Base-by-base conservation (phyloP, 1,140 invertebrate species). In the Luehdorfia chinensis region DNA sequence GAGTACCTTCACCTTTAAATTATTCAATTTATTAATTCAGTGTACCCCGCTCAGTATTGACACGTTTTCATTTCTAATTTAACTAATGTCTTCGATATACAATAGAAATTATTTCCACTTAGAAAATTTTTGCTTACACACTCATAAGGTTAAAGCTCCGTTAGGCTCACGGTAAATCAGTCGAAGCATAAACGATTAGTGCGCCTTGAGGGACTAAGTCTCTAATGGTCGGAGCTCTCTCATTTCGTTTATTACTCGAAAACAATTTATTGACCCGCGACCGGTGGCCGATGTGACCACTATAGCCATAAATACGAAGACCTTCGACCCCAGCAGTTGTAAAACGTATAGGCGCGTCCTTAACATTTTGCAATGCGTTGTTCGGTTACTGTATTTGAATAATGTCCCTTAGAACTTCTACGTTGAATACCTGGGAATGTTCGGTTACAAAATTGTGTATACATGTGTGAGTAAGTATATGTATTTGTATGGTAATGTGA, bases 211-310 rank as follows among this genome's bases (percentile, higher is more conserved):
- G 15, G 11, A 13, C 9, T 37, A 37, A 23, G 2, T 21, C 1
- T 6, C 11, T 21, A 23, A 37, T 21, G 7, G 9, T 37, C 8
- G 16, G 16, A 19, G 4, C 19, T 21, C 19, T 21, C 19, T 6
- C 12, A 21, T 37, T 37, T 37, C 34, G 34, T 37, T 37, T 37
- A 37, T 37, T 12, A 37, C 4, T 37, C 34, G 34, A 37, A 37
- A 37, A 37, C 34, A 37, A 37, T 19, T 37, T 37, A 37, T 37
- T 23, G 34, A 23, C 3, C 34, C 18, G 34, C 9, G 34, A 37
- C 34, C 34, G 18, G 34, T 37, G 34, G 34, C 34, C 34, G 34
- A 16, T 37, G 27, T 12, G 19, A 6, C 19, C 19, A 21, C 19
- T 21, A 12, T 9, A 5, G 7, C n/a, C 34, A 37, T 37, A 37